Base-by-base conservation (phyloP, 2,888 invertebrate species). In the Bellardia bayeri region DNA sequence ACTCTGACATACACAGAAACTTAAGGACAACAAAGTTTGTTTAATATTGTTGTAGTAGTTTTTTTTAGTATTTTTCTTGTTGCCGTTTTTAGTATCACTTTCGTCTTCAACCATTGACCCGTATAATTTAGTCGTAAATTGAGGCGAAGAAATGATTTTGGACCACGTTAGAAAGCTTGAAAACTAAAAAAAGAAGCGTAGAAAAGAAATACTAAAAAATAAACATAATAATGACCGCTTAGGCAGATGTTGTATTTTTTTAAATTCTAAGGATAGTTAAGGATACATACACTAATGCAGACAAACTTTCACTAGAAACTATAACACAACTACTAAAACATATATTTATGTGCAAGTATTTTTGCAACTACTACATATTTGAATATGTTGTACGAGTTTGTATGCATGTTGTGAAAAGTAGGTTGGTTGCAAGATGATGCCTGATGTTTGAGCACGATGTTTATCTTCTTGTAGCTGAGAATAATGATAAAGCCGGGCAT, bases 111-210 rank as follows among this genome's bases (percentile, higher is more conserved):
- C 74, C 74, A 81, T 85, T 87, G 87, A 87, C 87, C 87, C 87
- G 85, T 87, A 87, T 82, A 76, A 87, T 81, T 84, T 87, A 66
- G 81, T 78, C 68, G 81, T 84, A 84, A 84, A 84, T 80, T 84
- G 49, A 80, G 40, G 78, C 45, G 64, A 40, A 71, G 75, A 68
- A 63, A 66, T 66, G 63, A 68, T 79, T 79, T 79, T 64, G 66
- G 84, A 66, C 79, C 71, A 64, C 78, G 58, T 78, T 23, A 78
- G 42, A n/a, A 7, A 42, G 76, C 40, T 49, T 11, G 49, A 33
- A 79, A 71, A 33, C 5, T 54, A 79, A 42, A 37, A 68, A 61
- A 68, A 54, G 42, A 58, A 23, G 33, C 5, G 13, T 49, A 42
- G 61, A 69, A 54, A 42, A 42, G 42, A 42, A 64, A n/a, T 69